phyloP scores from a whole-genome alignment of 2,113 vertebrate species.

The Lutjanus erythropterus region DNA sequence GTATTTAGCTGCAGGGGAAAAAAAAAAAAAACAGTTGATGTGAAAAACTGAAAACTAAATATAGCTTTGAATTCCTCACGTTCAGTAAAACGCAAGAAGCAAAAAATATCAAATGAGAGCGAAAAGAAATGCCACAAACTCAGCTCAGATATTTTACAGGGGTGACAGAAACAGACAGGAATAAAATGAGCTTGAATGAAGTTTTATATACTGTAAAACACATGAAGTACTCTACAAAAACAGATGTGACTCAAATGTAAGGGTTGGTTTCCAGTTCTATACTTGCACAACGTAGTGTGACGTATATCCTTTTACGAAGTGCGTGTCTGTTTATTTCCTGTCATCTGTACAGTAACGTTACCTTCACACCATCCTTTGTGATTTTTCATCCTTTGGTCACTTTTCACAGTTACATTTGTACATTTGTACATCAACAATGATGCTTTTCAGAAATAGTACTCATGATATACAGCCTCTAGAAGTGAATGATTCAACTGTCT shows the following conservation, averaged over 20 bases:
- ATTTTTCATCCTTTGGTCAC: too few relatives aligned
- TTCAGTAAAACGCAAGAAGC: background rate
- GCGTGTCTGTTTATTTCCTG: too few relatives aligned
- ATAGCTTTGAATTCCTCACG: constrained; percentile 2
- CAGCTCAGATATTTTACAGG: background rate
- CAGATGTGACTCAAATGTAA: background rate
- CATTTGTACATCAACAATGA: too few relatives aligned
- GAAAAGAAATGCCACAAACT: background rate
- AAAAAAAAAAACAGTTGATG: constrained; percentile 20
- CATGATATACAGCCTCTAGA: too few relatives aligned
- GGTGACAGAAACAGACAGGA: background rate
- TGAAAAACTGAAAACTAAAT: constrained; percentile 37
- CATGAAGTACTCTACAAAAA: background rate
- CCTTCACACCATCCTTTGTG: too few relatives aligned
- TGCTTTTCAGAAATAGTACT: too few relatives aligned
- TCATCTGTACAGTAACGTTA: too few relatives aligned
- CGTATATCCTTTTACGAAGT: too few relatives aligned
- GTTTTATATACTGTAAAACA: background rate
- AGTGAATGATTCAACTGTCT: too few relatives aligned
- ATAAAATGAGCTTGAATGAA: background rate
- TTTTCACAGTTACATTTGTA: too few relatives aligned
- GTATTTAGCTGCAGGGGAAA: constrained; percentile 82
- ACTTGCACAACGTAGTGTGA: too few relatives aligned
- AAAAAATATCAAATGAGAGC: background rate
- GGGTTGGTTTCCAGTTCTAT: background rate